Base-by-base conservation (phyloP, 2,888 invertebrate species). In the Prionchulus punctatus region DNA sequence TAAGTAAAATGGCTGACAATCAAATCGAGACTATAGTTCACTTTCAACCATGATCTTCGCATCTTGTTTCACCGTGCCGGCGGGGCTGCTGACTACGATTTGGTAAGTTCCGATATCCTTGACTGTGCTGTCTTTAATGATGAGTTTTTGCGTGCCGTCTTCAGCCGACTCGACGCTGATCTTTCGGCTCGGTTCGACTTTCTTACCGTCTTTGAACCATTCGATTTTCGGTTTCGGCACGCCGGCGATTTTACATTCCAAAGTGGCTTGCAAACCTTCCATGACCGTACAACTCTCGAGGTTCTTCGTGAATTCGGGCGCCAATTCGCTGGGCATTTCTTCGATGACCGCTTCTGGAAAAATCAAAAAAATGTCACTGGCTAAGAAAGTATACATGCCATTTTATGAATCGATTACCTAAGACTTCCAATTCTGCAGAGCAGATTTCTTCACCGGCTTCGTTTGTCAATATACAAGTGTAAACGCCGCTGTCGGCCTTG, bases 401-500 rank as follows among this genome's bases (percentile, higher is more conserved):
- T 36, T 36, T 36, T 36, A 36, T 36, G 18, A 36, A 36, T 12
- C 7, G 36, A 36, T 45, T 51, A 58, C 58, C 55, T 52, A 27
- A 23, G 1, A 59, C 18, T 55, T 58, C 57, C 45, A 63, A 53
- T 27, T 51, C 26, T 12, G 61, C 60, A 2, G 50, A 21, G 45
- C 56, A 58, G 18, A 27, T 25, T 12, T 30, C 52, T 30, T 57
- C 45, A 25, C 62, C 63, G 27, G 54, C 60, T 18, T 47, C 49
- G 60, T 74, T 74, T 52, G 61, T 80, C 4, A 87, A 89, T 0
- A 79, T 79, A 43, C 89, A 78, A 1, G 81, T 81, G 70, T 90
- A 90, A 1, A 78, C 78, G 0, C 87, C 89, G 21, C 79, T 82
- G 67, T 91, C 88, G 1, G 79, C 79, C 28, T 83, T 73, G 28